Base-by-base conservation (phyloP, 2,113 vertebrate species). In the Ammospiza caudacuta region DNA sequence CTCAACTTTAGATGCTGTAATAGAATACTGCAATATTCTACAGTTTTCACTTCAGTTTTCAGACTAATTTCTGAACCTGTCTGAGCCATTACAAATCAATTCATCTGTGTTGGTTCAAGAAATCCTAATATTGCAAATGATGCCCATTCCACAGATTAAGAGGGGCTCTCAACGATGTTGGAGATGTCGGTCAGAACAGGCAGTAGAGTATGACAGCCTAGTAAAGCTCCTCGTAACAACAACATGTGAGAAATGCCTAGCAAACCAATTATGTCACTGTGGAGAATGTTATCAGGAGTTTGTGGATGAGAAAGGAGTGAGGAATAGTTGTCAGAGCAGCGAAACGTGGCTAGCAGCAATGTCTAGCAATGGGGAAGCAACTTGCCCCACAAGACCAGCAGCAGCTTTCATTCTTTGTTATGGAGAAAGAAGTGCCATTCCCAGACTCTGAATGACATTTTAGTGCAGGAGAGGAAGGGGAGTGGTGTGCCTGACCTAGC, bases 151-250 rank as follows among this genome's bases (percentile, higher is more conserved):
- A 21, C 12, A 25, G 3, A 29, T 76, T 58, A 58, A 72, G 6
- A 77, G 24, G 39, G 39, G 8, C 5, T 68, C 39, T 67, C 55
- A 63, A 14, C 0, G 0, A 17, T 51, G 31, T 59, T 83, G 39
- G 24, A 51, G 29, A 77, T 33, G 22, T 46, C 41, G 6, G 22
- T 33, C 39, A 77, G 33, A 84, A 57, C 2, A 66, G 2, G 9
- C 15, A 68, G 39, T 6, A 59, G 25, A 73, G 5, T 17, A 16
- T 46, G 23, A 49, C 9, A 25, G 25, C 6, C 22, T 39, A 29
- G 8, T 33, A 63, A 89, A 47, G 3, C 12, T 69, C 33, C 17
- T 28, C 35, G 31, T 11, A 58, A 54, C 12, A 72, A 18, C 13
- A 62, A 25, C 23, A 9, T 12, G 11, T 43, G 24, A 83, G 43